phyloP scores from a whole-genome alignment of 1,140 invertebrate genomes.

The Steinernema khuongi region DNA sequence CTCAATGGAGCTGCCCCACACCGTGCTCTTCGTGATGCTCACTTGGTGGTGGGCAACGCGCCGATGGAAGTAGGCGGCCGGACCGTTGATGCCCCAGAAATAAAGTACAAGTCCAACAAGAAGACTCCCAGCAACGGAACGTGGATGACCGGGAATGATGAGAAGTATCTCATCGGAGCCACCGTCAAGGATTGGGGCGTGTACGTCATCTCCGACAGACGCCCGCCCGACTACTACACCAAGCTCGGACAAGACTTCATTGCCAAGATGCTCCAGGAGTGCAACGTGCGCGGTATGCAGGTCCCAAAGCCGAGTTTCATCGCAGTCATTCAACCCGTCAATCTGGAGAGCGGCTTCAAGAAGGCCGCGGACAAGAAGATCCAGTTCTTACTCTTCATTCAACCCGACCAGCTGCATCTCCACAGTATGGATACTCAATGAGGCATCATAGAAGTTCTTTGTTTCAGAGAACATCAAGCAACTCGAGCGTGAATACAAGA shows the following conservation, averaged over 20 bases:
- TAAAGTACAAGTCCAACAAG: background rate
- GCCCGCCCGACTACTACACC: background rate
- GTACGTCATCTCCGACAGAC: background rate
- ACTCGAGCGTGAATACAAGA: slow-evolving; percentile 10
- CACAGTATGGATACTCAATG: background rate
- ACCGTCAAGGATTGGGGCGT: background rate
- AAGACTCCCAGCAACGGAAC: background rate
- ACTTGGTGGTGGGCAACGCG: background rate
- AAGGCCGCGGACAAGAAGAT: background rate
- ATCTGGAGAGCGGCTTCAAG: background rate
- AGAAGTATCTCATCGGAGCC: background rate
- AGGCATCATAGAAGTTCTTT: background rate
- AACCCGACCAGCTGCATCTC: background rate
- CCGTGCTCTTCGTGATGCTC: background rate
- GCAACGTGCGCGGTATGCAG: background rate
- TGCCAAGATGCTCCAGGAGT: background rate
- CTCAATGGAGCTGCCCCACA: background rate
- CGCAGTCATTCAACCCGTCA: no score
- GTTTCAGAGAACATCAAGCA: slow-evolving; percentile 11
- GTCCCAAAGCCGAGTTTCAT: no score
- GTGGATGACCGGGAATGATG: background rate
- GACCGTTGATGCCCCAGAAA: background rate
- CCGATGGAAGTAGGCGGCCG: background rate
- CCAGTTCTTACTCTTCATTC: background rate
- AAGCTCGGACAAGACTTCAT: background rate